Conservation (phyloP, 2,113 vertebrate species). For the Melanocharis versteri region DNA sequence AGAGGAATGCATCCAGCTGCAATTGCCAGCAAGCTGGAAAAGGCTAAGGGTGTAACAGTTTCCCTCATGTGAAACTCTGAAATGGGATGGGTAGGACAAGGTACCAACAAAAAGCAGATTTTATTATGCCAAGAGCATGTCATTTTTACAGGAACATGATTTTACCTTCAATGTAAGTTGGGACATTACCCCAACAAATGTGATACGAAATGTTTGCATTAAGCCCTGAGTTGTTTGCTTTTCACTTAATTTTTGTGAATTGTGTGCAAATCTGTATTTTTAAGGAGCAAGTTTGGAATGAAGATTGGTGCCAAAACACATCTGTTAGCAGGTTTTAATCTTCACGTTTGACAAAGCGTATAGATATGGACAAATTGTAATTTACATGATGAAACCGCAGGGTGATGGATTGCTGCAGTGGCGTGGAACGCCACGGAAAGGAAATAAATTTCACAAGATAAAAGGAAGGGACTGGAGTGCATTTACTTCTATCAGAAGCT, state of each 20-base stretch:
- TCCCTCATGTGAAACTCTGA: not conserved
- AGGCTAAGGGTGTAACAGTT: not conserved
- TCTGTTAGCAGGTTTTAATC: constrained; percentile 61
- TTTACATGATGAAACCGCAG: constrained; percentile 28
- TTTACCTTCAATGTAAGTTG: not conserved
- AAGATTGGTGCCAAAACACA: constrained; percentile 14
- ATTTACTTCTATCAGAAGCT: constrained; percentile 29
- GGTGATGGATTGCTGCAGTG: constrained; percentile 41
- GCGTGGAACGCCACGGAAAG: not conserved
- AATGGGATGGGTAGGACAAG: not conserved
- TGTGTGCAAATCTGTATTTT: not conserved
- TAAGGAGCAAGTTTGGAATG: not conserved
- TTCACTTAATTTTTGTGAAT: not conserved
- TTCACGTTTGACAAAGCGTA: not conserved
- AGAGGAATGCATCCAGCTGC: not conserved
- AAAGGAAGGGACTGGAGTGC: constrained; percentile 28
- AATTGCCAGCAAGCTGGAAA: not conserved
- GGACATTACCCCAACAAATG: not conserved
- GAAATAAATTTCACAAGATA: constrained; percentile 44
- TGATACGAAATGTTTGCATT: fast-evolving
- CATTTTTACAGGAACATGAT: not conserved
- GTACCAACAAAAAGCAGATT: not conserved
- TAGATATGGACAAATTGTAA: constrained; percentile 37
- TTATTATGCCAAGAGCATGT: not conserved
- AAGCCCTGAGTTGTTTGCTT: not conserved